Evolutionary conservation across 2,113 vertebrate species (phyloP).

Genomic region (Anthoscopus minutus): DNA sequence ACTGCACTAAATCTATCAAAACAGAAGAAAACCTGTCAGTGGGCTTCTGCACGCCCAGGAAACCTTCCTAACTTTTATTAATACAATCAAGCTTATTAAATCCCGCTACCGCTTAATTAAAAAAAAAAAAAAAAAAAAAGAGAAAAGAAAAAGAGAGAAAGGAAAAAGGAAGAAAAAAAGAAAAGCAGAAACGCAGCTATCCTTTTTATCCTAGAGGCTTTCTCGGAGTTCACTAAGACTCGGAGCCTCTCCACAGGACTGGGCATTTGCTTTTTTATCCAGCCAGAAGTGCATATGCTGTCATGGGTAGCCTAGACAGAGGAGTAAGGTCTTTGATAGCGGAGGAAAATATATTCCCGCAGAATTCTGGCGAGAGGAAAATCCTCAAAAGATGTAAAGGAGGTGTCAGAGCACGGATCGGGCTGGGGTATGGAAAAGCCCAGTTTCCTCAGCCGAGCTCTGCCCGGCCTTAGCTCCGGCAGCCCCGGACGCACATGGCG

Average conservation of each 20-base stretch:
- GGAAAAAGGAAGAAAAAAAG: too few species aligned
- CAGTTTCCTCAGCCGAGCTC: not conserved
- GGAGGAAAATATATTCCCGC: rapidly evolving
- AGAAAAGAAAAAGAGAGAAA: too few species aligned
- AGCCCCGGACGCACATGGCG: not conserved
- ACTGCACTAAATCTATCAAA: constrained; percentile 10
- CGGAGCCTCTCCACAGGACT: not conserved
- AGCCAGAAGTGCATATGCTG: not conserved
- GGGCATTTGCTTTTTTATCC: not conserved
- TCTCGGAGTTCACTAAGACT: not conserved
- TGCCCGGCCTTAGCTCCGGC: not conserved
- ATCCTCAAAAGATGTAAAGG: not conserved
- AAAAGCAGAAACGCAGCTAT: not conserved
- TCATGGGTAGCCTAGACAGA: not conserved
- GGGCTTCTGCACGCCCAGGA: not conserved
- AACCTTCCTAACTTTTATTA: not conserved
- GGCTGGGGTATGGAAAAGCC: not conserved
- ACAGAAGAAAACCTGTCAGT: not conserved
- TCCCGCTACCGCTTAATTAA: not conserved
- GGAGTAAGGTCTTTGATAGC: not conserved
- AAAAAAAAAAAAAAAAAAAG: too few species aligned
- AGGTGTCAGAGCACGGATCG: rapidly evolving
- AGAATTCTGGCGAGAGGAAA: not conserved
- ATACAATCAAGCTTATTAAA: not conserved
- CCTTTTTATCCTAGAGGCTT: not conserved